A percentile compares a stretch with the other conserved stretches of the same genome.
Evolutionary conservation across 2,797 vertebrate species (phyloP).

Genomic region (Pogonophryne albipinna): DNA sequence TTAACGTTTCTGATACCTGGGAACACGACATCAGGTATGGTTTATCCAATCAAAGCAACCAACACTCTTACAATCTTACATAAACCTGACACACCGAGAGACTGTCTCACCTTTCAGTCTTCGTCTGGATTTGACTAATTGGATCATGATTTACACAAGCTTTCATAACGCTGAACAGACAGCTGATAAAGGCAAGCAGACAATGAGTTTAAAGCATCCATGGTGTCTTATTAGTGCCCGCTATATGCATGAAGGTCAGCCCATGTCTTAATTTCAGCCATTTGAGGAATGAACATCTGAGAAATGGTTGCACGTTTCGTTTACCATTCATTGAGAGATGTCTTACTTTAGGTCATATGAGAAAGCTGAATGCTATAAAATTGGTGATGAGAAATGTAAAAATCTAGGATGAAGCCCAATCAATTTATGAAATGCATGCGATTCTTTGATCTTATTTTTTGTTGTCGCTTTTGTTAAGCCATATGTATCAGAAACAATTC

Average conservation of each 20-base stretch:
- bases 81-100: constrained; percentile 28
- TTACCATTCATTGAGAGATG: too few relatives aligned
- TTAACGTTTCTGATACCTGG: background rate
- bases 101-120: constrained; percentile 42
- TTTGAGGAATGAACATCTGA: background rate
- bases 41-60: constrained; percentile 14
- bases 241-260: background rate
- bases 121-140: constrained; percentile 66
- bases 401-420: too few relatives aligned
- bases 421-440: too few relatives aligned
- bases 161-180: constrained; percentile 56
- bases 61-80: constrained; percentile 1
- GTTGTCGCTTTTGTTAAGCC: too few relatives aligned
- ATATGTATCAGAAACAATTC: too few relatives aligned
- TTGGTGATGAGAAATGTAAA: too few relatives aligned
- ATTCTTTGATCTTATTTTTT: too few relatives aligned
- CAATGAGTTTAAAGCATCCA: constrained; percentile 36
- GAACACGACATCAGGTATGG: background rate
- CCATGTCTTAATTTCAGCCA: background rate
- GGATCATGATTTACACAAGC: constrained; percentile 62
- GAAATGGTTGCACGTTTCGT: too few relatives aligned
- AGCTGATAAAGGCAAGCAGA: constrained; percentile 17
- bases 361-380: too few relatives aligned
- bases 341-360: too few relatives aligned
- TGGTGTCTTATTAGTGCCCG: constrained; percentile 40